phyloP scores from a whole-genome alignment of 2,888 invertebrate species.

The Phengaris alcon region DNA sequence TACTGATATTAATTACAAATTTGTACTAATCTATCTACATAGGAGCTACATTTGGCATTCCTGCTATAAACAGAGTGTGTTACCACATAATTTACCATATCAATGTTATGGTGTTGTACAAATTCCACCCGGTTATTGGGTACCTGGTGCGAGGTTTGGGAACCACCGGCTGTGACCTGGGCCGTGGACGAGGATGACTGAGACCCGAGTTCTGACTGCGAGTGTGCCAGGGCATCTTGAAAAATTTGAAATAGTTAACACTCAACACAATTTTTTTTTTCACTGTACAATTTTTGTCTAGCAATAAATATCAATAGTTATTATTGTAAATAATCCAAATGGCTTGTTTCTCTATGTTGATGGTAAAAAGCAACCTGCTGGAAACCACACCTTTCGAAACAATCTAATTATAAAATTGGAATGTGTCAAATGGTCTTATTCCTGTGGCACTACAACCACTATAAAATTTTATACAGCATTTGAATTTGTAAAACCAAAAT shows the following conservation, averaged over 20 bases:
- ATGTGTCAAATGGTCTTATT: no score
- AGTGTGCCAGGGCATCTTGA: slow-evolving; percentile 68
- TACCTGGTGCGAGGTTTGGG: slow-evolving; percentile 71
- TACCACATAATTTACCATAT: slow-evolving; percentile 76
- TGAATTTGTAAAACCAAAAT: no score
- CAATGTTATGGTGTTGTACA: slow-evolving; percentile 78
- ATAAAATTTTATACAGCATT: no score
- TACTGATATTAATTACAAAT: background rate
- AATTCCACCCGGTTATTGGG: slow-evolving; percentile 77
- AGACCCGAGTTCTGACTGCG: slow-evolving; percentile 46
- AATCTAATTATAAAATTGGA: no score
- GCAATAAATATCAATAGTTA: no score
- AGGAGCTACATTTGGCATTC: slow-evolving; percentile 62
- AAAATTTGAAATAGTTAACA: slow-evolving; percentile 23
- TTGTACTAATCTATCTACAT: slow-evolving; percentile 44
- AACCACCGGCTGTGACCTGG: slow-evolving; percentile 52
- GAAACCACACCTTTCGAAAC: no score
- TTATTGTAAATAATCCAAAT: no score
- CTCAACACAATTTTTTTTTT: no score
- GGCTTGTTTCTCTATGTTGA: no score
- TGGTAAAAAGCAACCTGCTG: no score
- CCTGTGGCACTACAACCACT: no score
- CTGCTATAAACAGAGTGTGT: slow-evolving; percentile 62
- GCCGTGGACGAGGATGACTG: slow-evolving; percentile 8
- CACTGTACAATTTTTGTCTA: no score